Evolutionary conservation across 2,888 invertebrate genomes (phyloP).

Genomic region (Calephelis perditalis): DNA sequence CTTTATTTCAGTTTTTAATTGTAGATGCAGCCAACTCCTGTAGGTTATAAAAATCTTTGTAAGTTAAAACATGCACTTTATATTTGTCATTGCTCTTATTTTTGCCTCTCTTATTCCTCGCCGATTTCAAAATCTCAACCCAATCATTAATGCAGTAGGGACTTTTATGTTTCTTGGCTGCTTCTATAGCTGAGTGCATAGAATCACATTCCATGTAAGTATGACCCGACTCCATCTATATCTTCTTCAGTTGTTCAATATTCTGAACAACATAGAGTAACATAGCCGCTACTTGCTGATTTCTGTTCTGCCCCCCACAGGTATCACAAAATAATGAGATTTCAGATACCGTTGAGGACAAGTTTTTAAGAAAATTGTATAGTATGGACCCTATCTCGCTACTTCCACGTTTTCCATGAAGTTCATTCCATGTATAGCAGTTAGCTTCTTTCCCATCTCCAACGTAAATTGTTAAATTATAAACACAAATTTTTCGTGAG

Average conservation of each 20-base stretch:
- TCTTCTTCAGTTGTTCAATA: conserved; percentile 18
- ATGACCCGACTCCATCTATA: conserved; percentile 16
- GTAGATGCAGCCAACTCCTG: conserved; percentile 7
- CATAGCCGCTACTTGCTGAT: conserved; percentile 22
- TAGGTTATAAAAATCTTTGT: conserved; percentile 13
- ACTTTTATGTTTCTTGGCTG: conserved; percentile 21
- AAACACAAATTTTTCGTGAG: conserved; percentile 22
- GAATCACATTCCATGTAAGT: conserved; percentile 16
- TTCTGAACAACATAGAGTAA: conserved; percentile 20
- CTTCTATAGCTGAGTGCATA: conserved; percentile 20
- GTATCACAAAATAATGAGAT: conserved; percentile 22
- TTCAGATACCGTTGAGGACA: conserved; percentile 19
- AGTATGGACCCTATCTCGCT: conserved; percentile 17
- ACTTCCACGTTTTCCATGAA: conserved; percentile 11
- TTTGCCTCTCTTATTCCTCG: conserved; percentile 10
- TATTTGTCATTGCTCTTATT: conserved; percentile 12
- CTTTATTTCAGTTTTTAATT: conserved; percentile 1
- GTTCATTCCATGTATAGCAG: conserved; percentile 25
- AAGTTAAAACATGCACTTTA: conserved; percentile 11
- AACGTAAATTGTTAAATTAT: conserved; percentile 23
- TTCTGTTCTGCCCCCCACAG: conserved; percentile 19
- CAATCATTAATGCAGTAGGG: conserved; percentile 14
- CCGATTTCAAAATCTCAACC: conserved; percentile 13
- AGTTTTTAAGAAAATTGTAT: conserved; percentile 13
- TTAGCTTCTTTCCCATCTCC: conserved; percentile 16